Base-by-base conservation (phyloP, 2,888 invertebrate species). In the Dasypolia templi region DNA sequence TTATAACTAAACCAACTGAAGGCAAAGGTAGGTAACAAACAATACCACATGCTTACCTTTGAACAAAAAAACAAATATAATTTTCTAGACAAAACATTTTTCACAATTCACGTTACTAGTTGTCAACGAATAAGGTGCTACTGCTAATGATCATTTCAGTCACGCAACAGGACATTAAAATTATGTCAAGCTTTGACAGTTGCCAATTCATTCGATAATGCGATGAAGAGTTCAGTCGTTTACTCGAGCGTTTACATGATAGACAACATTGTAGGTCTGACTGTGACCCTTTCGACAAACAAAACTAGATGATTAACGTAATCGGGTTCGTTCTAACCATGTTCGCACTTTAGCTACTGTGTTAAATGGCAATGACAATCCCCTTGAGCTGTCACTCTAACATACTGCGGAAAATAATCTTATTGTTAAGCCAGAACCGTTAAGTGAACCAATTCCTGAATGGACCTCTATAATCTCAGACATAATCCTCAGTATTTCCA, bases 61-160 rank as follows among this genome's bases (percentile, higher is more conserved):
- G 32, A 49, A 69, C 55, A 70, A 64, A 26, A 53, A 65, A 62
- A 58, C 64, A 69, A 39, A 69, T n/a, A 72, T 26, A 0, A 59
- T 82, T 70, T 75, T 64, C 42, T 32, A 32, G 6, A 70, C 22
- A 59, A 75, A 65, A 68, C 69, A 77, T 72, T 82, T 84, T 85
- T 85, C 84, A 75, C 63, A 32, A 77, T 59, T n/a, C n/a, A n/a
- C n/a, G 26, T 46, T 39, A 64, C 26, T 62, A 7, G 58, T 29
- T 56, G 22, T 1, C 73, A 71, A 78, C 78, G 66, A 85, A 70
- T 56, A 58, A 56, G 46, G 77, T 73, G 75, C 35, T 85, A 84
- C 75, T 73, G 75, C 35, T 85, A 84, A 84, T 77, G 83, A 72
- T 66, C 29, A 62, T 72, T 79, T 75, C 58, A 71, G 67, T 77